These are phyloP conservation scores for Otus scops DNA, from an alignment of 2,797 vertebrate genomes.

Conservation along the genomic window DNA sequence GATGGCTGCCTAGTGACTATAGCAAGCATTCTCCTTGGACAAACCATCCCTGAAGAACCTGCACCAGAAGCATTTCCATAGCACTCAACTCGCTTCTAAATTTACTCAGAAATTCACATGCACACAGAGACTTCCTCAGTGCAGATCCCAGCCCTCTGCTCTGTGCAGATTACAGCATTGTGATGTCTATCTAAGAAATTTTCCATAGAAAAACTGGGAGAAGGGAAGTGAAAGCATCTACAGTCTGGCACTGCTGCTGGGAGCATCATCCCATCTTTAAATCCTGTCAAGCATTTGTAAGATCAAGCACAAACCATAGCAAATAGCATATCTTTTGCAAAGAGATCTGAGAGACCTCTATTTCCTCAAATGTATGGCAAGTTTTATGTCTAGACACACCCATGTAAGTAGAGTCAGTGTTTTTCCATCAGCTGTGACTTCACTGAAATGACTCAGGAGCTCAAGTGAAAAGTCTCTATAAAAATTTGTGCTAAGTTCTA, in stretches of 20 bases:
- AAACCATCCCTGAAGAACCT: neutral
- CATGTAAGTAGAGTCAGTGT: neutral
- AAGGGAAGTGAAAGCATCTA: neutral
- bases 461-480: neutral
- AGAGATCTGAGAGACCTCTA: neutral
- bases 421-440: conserved; percentile 28
- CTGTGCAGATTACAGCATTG: neutral
- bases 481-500: neutral
- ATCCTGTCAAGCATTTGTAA: neutral
- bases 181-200: neutral
- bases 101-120: neutral
- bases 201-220: neutral
- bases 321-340: neutral
- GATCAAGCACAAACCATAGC: neutral
- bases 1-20: neutral
- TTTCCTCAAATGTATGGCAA: neutral
- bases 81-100: neutral
- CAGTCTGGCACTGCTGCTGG: neutral
- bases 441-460: conserved; percentile 1
- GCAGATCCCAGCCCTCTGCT: neutral
- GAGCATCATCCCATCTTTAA: neutral
- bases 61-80: neutral
- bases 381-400: neutral
- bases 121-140: neutral
- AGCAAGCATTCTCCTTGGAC: neutral